Conservation (phyloP, 92 coral and sea anemone species). For the Epizoanthus illoricatus region DNA sequence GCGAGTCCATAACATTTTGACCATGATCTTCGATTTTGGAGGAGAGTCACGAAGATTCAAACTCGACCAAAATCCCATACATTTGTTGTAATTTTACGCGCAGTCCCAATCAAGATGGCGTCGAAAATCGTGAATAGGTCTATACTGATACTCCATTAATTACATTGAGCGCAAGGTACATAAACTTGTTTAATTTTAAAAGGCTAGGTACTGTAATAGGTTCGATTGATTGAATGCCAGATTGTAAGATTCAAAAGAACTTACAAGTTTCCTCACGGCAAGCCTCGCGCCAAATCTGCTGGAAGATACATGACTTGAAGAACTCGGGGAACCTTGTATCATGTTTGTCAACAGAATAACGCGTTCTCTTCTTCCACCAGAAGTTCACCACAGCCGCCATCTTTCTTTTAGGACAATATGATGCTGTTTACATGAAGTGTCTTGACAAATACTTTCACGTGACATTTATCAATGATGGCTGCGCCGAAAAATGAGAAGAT, state of each 20-base stretch:
- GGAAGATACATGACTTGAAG: slow-evolving; percentile 33
- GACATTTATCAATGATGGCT: slow-evolving; percentile 3
- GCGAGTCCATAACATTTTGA: no score
- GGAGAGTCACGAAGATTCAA: no score
- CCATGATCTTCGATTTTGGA: no score
- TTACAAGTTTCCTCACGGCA: slow-evolving; percentile 16
- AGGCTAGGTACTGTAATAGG: no score
- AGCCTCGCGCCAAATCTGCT: slow-evolving; percentile 30
- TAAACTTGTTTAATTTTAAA: no score
- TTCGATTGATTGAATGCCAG: no score
- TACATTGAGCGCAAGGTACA: no score
- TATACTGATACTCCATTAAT: no score
- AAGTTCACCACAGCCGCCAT: slow-evolving; percentile 36
- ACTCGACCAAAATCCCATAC: no score
- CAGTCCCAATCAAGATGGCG: no score
- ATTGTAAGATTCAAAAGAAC: neutral
- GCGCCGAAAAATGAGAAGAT: slow-evolving; percentile 8
- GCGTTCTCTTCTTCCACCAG: slow-evolving; percentile 4
- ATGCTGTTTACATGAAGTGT: slow-evolving; percentile 6
- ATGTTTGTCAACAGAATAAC: neutral
- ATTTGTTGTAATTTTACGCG: no score
- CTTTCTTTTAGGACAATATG: slow-evolving; percentile 15
- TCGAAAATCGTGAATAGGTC: no score
- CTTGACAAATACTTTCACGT: neutral
- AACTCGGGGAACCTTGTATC: neutral